These are phyloP conservation scores for Chloroclystis v-ata DNA, from an alignment of 2,888 invertebrate genomes.

Conservation along the genomic window DNA sequence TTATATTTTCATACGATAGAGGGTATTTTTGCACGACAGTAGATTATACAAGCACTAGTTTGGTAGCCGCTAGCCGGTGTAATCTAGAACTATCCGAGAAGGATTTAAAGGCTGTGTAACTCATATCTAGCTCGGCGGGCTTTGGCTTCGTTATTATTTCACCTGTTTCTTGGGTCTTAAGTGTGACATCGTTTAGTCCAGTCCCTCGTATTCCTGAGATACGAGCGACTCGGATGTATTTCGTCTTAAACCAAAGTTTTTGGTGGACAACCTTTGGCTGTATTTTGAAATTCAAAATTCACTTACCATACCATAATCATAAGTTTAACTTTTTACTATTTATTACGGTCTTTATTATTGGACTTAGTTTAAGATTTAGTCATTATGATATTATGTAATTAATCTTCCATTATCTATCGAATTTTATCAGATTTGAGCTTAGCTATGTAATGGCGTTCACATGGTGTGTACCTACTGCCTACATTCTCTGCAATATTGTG, in stretches of 20 bases:
- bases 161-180: background rate
- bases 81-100: slow-evolving; percentile 9
- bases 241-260: slow-evolving; percentile 1
- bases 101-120: slow-evolving; percentile 26
- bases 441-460: slow-evolving; percentile 30
- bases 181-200: slow-evolving; percentile 7
- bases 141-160: background rate
- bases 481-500: slow-evolving; percentile 56
- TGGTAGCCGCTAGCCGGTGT: slow-evolving; percentile 3
- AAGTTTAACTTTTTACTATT: slow-evolving; percentile 6
- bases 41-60: slow-evolving; percentile 51
- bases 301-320: slow-evolving; percentile 8
- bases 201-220: slow-evolving; percentile 23
- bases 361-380: slow-evolving; percentile 23
- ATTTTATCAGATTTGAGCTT: slow-evolving; percentile 38
- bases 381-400: slow-evolving; percentile 22
- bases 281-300: slow-evolving; percentile 21
- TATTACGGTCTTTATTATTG: slow-evolving; percentile 17
- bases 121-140: slow-evolving; percentile 18
- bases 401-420: slow-evolving; percentile 20
- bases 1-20: slow-evolving; percentile 67
- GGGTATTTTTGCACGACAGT: slow-evolving; percentile 69
- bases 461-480: slow-evolving; percentile 36
- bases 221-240: slow-evolving; percentile 13
- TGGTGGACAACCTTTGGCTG: slow-evolving; percentile 6